Conservation (phyloP, 2,113 vertebrate genomes). For the Gymnorhina tibicen region DNA sequence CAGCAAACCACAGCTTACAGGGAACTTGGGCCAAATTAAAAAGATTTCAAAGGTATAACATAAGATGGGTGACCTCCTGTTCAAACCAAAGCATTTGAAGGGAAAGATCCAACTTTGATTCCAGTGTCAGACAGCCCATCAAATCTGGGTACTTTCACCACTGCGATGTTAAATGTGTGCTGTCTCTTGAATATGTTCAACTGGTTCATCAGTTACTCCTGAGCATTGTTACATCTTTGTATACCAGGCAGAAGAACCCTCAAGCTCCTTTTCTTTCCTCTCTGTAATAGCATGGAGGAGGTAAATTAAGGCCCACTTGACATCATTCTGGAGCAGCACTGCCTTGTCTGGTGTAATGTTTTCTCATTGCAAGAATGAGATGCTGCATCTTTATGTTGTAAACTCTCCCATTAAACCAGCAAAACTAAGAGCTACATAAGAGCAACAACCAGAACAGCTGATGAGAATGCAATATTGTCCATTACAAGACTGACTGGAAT, state of each 20-base stretch:
- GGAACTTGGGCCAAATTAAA: background rate
- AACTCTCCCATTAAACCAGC: background rate
- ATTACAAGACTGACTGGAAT: background rate
- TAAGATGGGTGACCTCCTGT: background rate
- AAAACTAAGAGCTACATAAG: background rate
- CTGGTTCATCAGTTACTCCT: background rate
- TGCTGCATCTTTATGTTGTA: background rate
- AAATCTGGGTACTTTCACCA: background rate
- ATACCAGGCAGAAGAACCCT: background rate
- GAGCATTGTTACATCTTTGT: background rate
- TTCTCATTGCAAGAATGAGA: background rate
- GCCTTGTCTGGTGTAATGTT: background rate
- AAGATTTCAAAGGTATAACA: background rate
- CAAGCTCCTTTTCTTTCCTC: background rate
- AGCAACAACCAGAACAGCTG: background rate
- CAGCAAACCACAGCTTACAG: background rate
- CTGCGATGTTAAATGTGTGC: background rate
- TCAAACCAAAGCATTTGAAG: background rate
- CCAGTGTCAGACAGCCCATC: background rate
- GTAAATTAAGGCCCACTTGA: background rate
- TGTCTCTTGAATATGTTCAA: background rate
- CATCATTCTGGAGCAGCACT: background rate
- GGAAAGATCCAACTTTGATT: background rate
- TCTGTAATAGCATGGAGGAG: fast-evolving
- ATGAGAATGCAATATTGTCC: background rate